phyloP scores from a whole-genome alignment of 2,113 vertebrate genomes.

The Nansenia antarctica region DNA sequence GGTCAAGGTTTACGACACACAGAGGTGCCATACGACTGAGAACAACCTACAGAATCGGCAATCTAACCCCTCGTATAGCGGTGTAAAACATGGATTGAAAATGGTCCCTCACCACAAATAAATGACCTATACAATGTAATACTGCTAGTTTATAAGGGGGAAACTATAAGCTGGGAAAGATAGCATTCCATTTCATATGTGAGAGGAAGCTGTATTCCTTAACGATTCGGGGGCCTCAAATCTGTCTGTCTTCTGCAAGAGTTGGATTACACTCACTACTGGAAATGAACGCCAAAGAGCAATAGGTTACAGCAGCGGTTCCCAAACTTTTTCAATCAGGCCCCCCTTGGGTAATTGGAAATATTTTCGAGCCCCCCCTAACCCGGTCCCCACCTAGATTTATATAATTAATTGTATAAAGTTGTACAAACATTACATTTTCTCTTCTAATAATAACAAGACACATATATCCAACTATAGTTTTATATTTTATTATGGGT shows the following conservation, averaged over 20 bases:
- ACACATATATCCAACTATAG: too few relatives aligned
- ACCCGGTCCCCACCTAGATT: too few relatives aligned
- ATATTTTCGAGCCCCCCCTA: too few relatives aligned
- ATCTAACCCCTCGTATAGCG: slow-evolving; percentile 22
- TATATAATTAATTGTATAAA: too few relatives aligned
- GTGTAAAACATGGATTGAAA: slow-evolving; percentile 39
- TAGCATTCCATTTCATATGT: slow-evolving; percentile 30
- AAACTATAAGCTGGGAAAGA: slow-evolving; percentile 34
- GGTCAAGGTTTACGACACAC: slow-evolving; percentile 34
- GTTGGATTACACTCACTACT: slow-evolving; percentile 10
- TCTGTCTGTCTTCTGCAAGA: slow-evolving; percentile 7
- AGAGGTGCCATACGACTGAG: slow-evolving; percentile 38
- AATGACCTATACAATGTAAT: slow-evolving; percentile 48
- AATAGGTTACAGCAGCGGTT: too few relatives aligned
- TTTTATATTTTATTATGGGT: too few relatives aligned
- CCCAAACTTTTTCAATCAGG: too few relatives aligned
- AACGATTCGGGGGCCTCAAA: not conserved
- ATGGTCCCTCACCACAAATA: slow-evolving; percentile 43
- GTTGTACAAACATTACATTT: too few relatives aligned
- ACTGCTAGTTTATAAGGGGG: slow-evolving; percentile 23
- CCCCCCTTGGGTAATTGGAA: too few relatives aligned
- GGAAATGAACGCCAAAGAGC: not conserved
- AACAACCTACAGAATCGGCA: slow-evolving; percentile 33
- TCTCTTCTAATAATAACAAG: too few relatives aligned
- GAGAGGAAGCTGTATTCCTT: slow-evolving; percentile 25